Conservation (phyloP, 1,140 invertebrate species). For the Conus ventricosus region DNA sequence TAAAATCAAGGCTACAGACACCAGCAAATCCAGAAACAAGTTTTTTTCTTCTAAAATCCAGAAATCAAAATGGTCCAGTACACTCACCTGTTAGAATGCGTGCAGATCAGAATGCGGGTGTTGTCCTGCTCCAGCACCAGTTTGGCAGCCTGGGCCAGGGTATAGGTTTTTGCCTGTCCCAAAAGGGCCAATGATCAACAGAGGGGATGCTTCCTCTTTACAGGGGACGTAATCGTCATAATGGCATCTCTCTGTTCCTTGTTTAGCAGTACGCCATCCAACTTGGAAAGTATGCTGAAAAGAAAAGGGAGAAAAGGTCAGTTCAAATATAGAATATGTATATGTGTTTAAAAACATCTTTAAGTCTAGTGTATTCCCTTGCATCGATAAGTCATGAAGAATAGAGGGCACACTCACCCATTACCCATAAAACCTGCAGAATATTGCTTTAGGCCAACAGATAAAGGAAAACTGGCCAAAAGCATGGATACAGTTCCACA, state of each 20-base stretch:
- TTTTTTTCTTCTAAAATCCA: no score
- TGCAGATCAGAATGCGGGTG: slow-evolving; percentile 88
- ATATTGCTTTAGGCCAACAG: no score
- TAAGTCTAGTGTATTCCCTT: no score
- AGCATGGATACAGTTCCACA: no score
- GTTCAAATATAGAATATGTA: not conserved
- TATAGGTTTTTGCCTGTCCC: slow-evolving; percentile 94
- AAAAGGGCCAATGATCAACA: slow-evolving; percentile 88
- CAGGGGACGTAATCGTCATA: slow-evolving; percentile 81
- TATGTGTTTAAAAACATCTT: not conserved
- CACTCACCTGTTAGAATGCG: slow-evolving; percentile 87
- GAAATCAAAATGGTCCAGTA: no score
- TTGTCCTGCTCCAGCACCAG: slow-evolving; percentile 82
- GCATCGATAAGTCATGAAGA: no score
- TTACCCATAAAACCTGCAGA: no score
- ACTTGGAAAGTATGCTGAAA: slow-evolving; percentile 76
- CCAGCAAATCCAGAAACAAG: no score
- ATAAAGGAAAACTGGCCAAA: no score
- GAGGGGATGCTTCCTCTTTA: slow-evolving; percentile 82
- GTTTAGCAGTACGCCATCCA: slow-evolving; percentile 82
- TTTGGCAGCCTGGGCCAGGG: slow-evolving; percentile 85
- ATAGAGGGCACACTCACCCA: no score
- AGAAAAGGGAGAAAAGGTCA: slow-evolving; percentile 16
- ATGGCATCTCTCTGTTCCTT: slow-evolving; percentile 88
- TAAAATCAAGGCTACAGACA: no score